A percentile compares a stretch with the other conserved stretches of the same genome.
Conservation (phyloP, 2,113 vertebrate species). For the Mellivora capensis region DNA sequence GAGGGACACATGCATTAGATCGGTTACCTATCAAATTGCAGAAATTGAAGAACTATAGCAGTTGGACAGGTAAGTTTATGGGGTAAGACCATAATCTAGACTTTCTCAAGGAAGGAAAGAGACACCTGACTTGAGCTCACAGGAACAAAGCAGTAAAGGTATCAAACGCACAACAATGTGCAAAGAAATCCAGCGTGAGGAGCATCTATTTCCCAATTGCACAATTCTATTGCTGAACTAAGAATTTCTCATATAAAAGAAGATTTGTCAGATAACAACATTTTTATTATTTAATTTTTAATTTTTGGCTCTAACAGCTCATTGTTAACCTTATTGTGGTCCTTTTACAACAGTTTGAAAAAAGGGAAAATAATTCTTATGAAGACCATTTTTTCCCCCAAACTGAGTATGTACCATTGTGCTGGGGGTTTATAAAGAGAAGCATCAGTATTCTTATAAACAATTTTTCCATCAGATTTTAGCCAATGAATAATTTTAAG, state of each 20-base stretch:
- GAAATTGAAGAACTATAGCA: not conserved
- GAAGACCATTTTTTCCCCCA: not conserved
- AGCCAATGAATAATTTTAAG: not conserved
- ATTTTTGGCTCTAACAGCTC: not conserved
- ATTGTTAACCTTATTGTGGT: not conserved
- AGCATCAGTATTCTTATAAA: not conserved
- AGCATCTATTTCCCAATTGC: no score
- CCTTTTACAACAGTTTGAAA: not conserved
- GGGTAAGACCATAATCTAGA: not conserved
- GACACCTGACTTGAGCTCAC: not conserved
- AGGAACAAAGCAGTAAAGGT: not conserved
- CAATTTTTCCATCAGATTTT: not conserved
- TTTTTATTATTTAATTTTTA: not conserved
- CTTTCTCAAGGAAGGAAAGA: not conserved
- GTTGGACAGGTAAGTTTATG: not conserved
- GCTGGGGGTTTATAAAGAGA: not conserved
- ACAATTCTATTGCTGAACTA: not conserved
- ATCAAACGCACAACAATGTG: not conserved
- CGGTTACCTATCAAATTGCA: not conserved
- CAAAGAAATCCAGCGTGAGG: not conserved
- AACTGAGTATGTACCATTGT: not conserved
- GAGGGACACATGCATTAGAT: not conserved
- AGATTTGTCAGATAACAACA: not conserved
- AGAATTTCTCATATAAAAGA: not conserved
- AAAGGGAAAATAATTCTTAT: constrained; percentile 2